Evolutionary conservation across 2,888 invertebrate species (phyloP), one percentile per base, ranked within the genome.

Genomic region (Stegophylla sp.): DNA sequence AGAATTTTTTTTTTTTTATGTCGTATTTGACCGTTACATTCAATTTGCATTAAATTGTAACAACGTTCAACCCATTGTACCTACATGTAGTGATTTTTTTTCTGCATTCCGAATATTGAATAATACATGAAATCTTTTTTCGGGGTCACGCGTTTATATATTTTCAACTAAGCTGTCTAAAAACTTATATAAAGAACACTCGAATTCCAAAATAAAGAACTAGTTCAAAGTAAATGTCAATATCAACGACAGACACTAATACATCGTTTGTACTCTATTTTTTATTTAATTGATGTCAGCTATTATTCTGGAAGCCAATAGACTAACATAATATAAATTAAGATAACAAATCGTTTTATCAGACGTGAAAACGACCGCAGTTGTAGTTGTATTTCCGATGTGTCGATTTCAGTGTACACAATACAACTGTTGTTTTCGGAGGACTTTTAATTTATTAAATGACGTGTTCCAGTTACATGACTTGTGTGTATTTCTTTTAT

Each of bases 91-190:
- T 63, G 9, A 26, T 23, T 63, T 23, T 53, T 61, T 61, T n/a
- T 15, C 26, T 59, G 17, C 43, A 43, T 23, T 10, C 56, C 23
- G 15, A 73, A 61, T n/a, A 34, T 7, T 34, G 34, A 34, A 34
- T 34, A 34, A 34, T n/a, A n/a, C 0, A 13, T 26, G n/a, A 73
- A 15, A 9, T 48, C 26, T n/a, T 45, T 61, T 61, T 61, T 13
- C 13, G n/a, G 26, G 5, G 7, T 23, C 10, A 64, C 45, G 34
- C 63, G 41, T 75, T 15, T 75, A n/a, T 41, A 13, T n/a, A n/a
- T n/a, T 53, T 66, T 66, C 9, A 53, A 43, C 26, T 41, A 7
- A 63, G 53, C 20, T 66, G 64, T 75, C 48, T 64, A 74, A 74
- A 74, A 28, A 28, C 48, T 15, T 64, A 26, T 41, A 69, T 26